phyloP scores from a whole-genome alignment of 2,888 invertebrate species.

The Myopa tessellatipennis region DNA sequence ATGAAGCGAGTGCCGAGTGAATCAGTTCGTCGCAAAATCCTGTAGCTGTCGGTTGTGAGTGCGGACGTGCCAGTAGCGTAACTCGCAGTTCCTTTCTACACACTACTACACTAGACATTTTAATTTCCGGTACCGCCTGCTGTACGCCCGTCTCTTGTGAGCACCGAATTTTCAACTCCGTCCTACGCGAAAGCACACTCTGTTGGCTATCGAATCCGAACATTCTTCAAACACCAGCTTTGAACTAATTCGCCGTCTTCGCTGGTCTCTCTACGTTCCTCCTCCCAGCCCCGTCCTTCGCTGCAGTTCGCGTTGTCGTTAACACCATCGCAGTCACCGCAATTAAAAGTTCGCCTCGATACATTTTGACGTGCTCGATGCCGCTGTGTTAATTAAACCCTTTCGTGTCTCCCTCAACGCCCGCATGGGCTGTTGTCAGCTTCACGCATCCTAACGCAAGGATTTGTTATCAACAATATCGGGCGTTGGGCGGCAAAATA shows the following conservation, averaged over 20 bases:
- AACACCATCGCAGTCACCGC: background rate
- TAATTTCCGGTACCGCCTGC: constrained; percentile 48
- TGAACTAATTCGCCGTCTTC: background rate
- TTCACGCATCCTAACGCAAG: background rate
- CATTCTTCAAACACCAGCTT: constrained; percentile 1
- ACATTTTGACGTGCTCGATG: background rate
- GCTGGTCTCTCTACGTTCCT: background rate
- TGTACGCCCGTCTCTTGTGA: background rate
- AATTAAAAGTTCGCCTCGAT: background rate
- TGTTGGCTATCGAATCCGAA: background rate
- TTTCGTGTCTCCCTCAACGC: background rate
- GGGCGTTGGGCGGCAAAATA: constrained; percentile 29
- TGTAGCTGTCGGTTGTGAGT: constrained; percentile 49
- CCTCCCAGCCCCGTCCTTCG: background rate
- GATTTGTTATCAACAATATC: constrained; percentile 8
- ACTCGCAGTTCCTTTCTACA: constrained; percentile 45
- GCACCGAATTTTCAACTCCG: constrained; percentile 6
- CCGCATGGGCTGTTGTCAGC: constrained; percentile 3
- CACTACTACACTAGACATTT: constrained; percentile 41
- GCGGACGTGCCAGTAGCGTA: constrained; percentile 42
- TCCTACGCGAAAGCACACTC: background rate
- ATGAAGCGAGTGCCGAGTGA: background rate
- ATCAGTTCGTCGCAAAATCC: constrained; percentile 35
- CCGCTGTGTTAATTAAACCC: constrained; percentile 24
- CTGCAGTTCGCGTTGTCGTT: background rate